Conservation (phyloP, 2,888 invertebrate genomes). For the Rosalia funebris region DNA sequence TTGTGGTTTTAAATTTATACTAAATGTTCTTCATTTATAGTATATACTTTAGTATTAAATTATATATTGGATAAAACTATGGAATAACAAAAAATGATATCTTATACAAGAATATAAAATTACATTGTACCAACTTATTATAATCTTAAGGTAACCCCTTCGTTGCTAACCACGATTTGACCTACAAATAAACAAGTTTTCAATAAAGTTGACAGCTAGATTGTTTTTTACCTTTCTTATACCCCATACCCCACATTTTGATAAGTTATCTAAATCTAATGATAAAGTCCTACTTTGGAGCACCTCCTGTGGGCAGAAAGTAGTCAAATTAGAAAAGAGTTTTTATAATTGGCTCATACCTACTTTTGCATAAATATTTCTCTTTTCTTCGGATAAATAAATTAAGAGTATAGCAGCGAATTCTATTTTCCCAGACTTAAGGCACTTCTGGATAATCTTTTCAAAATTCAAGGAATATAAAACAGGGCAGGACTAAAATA, state of each 20-base stretch:
- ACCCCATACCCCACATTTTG: slow-evolving; percentile 19
- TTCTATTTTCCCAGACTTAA: slow-evolving; percentile 43
- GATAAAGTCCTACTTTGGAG: not conserved
- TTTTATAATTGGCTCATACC: no score
- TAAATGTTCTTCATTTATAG: no score
- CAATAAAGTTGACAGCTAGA: not conserved
- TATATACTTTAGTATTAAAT: no score
- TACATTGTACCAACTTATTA: not conserved
- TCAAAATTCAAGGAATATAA: slow-evolving; percentile 52
- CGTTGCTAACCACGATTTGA: not conserved
- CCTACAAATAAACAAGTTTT: not conserved
- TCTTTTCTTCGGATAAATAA: slow-evolving; percentile 48
- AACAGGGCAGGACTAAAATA: slow-evolving; percentile 57
- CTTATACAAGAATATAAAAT: not conserved
- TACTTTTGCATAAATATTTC: slow-evolving; percentile 37
- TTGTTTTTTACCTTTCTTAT: slow-evolving; percentile 10
- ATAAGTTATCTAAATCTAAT: slow-evolving; percentile 20
- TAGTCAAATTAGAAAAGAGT: no score
- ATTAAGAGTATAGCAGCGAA: slow-evolving; percentile 52
- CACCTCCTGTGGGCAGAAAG: not conserved
- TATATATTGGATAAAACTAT: no score
- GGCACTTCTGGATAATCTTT: slow-evolving; percentile 47
- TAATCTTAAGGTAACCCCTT: not conserved
- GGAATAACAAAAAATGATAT: no score
- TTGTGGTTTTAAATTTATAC: no score